These are phyloP conservation scores for Phengaris alcon DNA, from an alignment of 2,888 invertebrate species.

Conservation along the genomic window DNA sequence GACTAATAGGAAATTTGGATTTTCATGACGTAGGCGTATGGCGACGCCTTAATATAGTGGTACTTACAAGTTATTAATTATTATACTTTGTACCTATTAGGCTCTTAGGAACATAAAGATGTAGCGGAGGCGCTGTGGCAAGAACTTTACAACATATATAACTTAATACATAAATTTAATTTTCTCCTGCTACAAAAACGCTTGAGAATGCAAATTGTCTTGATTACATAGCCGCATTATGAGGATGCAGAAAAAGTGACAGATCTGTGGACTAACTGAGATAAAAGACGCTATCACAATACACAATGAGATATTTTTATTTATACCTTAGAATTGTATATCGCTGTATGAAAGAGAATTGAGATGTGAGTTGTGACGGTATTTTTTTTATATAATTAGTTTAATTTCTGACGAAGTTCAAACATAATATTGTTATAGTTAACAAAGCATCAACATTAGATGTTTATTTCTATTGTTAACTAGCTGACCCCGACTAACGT, in stretches of 20 bases:
- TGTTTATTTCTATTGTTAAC: too few relatives aligned
- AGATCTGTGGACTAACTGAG: constrained; percentile 12
- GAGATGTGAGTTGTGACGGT: neutral
- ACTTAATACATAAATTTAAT: constrained; percentile 38
- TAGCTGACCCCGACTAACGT: too few relatives aligned
- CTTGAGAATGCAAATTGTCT: constrained; percentile 49
- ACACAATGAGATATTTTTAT: constrained; percentile 16
- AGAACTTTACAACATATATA: constrained; percentile 2
- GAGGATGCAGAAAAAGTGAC: constrained; percentile 41
- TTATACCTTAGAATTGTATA: constrained; percentile 8
- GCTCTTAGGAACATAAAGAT: neutral
- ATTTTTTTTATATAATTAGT: neutral
- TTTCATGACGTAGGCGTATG: too few relatives aligned
- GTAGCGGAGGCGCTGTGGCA: neutral
- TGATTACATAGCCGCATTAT: constrained; percentile 41
- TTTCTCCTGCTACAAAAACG: constrained; percentile 38
- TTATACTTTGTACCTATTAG: constrained; percentile 1
- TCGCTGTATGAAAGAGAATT: neutral
- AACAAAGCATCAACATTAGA: too few relatives aligned
- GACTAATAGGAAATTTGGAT: neutral
- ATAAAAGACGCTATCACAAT: constrained; percentile 5
- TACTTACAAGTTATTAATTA: too few relatives aligned
- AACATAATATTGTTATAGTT: neutral
- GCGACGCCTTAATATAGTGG: too few relatives aligned
- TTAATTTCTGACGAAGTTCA: neutral